Evolutionary conservation across 1,140 invertebrate genomes (phyloP), one percentile per base, ranked within the genome.

Genomic region (Cephus cinctus): DNA sequence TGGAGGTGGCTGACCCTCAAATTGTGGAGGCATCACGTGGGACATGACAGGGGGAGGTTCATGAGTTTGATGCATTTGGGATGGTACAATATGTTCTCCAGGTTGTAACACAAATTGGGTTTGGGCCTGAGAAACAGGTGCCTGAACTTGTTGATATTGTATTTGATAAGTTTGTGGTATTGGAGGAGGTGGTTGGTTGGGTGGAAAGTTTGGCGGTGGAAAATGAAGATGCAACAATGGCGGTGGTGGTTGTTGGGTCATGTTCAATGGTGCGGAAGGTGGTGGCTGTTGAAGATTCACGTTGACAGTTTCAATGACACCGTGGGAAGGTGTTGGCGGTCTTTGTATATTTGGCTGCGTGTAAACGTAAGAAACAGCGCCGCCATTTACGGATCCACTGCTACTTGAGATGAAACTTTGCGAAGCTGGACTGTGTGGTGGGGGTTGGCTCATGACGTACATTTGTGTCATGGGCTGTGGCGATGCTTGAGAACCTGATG

Each of bases 371-470:
- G 73, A 75, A 6, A 75, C 69, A 0, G 73, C 63, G 2, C 69
- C 34, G n/a, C n/a, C 64, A 27, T 63, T 66, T 9, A 72, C 69
- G 3, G 68, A 25, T 1, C 54, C 67, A 8, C 57, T 59, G 20
- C 59, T 69, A 22, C 68, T 76, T 14, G 71, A 59, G 15, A 74
- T 67, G 19, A 75, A 76, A 22, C 59, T 68, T 14, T 67, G 66
- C 20, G 71, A 69, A 12, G 57, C 39, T 6, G 67, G 50, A 47
- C 32, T 54, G 14, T 67, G 62, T 2, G 72, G 71, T 4, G 71
- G 74, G 2, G 73, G 74, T 20, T 75, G 74, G 42, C 71, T 75
- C 71, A 76, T 73, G 5, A 76, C 71, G 42, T 76, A 76, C 74
- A 76, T 76, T 49, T 76, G 74, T 1, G 74, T 47, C 16, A 75